Base-by-base conservation (phyloP, 2,113 vertebrate genomes). In the Hemichromis elongatus region DNA sequence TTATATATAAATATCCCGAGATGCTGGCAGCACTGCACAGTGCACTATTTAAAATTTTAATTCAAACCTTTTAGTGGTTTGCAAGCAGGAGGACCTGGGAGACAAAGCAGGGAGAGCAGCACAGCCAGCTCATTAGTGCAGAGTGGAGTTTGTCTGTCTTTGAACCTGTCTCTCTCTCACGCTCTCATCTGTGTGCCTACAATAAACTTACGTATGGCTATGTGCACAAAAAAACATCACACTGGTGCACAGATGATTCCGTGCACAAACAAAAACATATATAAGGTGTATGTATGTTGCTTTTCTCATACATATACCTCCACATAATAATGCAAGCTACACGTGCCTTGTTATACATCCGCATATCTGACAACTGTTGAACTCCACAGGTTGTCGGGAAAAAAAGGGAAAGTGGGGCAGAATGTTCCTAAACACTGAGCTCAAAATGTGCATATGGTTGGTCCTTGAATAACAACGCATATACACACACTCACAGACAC, bases 21-120 rank as follows among this genome's bases (percentile, higher is more conserved):
- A 90, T 89, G 89, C 84, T 81, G 87, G 61, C 82, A 80, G 86
- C 84, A 79, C 13, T 7, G 77, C 54, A 70, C 85, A 83, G 78
- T 75, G 26, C 81, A 89, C 88, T 89, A 84, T 87, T 95, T 94
- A 86, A 94, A 94, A 92, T 94, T 92, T 94, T 93, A 93, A 94
- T 94, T 94, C 90, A 93, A 94, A 93, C 92, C 93, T 95, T 95
- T 95, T 94, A 95, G 94, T 92, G 91, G 92, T 87, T 88, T 84
- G 89, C 68, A 40, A 81, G 89, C 53, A 92, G 88, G 73, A 85
- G 82, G 84, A 54, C 93, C 87, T 86, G 73, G 63, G 90, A 94
- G 90, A 93, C 90, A 87, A 85, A 90, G 91, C 87, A 86, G 84
- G 35, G 55, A 68, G 84, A 86, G 87, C 73, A 47, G 77, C 86